These are phyloP conservation scores for Clarias macrocephalus DNA, from an alignment of 2,113 vertebrate species.

Conservation along the genomic window DNA sequence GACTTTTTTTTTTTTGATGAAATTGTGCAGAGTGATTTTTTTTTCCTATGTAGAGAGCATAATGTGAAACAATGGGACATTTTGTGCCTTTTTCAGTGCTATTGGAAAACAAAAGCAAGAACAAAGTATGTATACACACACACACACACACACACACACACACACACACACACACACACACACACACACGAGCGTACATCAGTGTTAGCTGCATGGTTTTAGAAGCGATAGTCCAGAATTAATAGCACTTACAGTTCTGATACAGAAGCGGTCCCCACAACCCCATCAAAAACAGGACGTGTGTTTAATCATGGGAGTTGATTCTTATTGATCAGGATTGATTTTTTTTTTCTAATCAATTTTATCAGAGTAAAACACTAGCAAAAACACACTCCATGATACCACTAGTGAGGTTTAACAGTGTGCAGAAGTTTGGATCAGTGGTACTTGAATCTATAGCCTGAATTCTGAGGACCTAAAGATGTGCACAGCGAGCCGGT, in stretches of 20 bases:
- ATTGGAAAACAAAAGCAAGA: background rate
- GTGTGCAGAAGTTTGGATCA: background rate
- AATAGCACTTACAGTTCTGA: background rate
- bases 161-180: background rate
- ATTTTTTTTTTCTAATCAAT: background rate
- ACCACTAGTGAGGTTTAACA: background rate
- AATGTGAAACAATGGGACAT: background rate
- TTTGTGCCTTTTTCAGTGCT: background rate
- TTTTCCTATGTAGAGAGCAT: background rate
- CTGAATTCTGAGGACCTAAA: background rate
- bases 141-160: background rate
- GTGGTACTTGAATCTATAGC: background rate
- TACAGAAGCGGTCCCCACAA: background rate
- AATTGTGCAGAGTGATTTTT: background rate
- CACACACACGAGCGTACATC: background rate
- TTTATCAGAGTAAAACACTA: too few species aligned
- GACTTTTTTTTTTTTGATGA: background rate
- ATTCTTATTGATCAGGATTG: background rate
- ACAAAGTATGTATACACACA: background rate
- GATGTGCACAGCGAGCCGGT: background rate
- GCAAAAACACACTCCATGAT: background rate
- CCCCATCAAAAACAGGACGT: background rate
- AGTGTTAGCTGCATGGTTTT: background rate
- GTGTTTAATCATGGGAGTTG: background rate
- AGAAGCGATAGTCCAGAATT: background rate